A percentile compares a stretch with the other conserved stretches of the same genome.
phyloP scores from a whole-genome alignment of 2,888 invertebrate species.

The Drosophila leonis region DNA sequence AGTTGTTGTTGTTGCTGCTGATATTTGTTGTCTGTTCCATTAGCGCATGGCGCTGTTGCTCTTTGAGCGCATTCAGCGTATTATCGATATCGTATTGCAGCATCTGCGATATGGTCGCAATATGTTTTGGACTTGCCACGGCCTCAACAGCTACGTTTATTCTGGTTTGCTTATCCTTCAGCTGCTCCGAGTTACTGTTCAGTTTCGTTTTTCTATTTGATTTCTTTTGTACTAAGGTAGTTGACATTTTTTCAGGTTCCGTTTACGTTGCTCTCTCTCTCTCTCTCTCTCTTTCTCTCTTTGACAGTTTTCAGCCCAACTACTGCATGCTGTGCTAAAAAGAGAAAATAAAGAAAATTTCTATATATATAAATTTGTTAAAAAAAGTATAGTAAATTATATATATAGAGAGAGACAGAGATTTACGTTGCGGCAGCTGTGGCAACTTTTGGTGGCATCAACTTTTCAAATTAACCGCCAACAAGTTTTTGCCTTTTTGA shows the following conservation, averaged over 20 bases:
- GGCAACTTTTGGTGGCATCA: conserved; percentile 32
- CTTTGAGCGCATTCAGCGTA: conserved; percentile 84
- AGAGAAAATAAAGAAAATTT: background rate
- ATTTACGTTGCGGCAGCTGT: conserved; percentile 29
- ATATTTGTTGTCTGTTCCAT: conserved; percentile 27
- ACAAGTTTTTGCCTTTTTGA: conserved; percentile 27
- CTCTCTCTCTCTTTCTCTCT: background rate
- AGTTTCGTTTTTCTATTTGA: conserved; percentile 41
- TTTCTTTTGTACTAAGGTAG: conserved; percentile 72
- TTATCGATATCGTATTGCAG: conserved; percentile 85
- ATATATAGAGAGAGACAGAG: background rate
- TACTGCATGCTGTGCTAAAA: conserved; percentile 22
- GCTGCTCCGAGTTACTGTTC: conserved; percentile 35
- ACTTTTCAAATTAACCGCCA: conserved; percentile 60
- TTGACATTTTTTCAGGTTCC: conserved; percentile 69
- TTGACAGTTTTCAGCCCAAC: conserved; percentile 19
- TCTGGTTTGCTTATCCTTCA: conserved; percentile 6
- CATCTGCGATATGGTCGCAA: conserved; percentile 83
- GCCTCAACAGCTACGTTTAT: conserved; percentile 18
- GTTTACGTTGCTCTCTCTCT: conserved; percentile 3
- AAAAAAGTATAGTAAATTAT: background rate
- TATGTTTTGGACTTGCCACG: conserved; percentile 34
- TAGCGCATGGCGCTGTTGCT: conserved; percentile 67
- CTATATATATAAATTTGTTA: background rate
- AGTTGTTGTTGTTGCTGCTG: conserved; percentile 18